Conservation (phyloP, 2,888 invertebrate species). For the Drosophila picticornis region DNA sequence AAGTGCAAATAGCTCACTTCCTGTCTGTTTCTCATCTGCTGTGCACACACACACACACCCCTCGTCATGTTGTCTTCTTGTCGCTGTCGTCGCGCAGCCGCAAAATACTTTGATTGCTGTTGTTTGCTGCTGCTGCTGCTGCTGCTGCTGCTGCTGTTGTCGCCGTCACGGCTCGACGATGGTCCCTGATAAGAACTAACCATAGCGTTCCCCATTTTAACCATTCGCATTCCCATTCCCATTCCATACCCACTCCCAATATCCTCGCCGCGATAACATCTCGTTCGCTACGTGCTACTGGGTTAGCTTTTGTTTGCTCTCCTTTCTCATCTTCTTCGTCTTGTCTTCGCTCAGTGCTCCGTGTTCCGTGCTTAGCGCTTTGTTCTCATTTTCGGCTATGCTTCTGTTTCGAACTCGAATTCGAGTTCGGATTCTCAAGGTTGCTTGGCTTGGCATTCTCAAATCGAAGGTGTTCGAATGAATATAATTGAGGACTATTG, state of each 20-base stretch:
- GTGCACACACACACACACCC: neutral
- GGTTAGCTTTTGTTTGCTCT: conserved; percentile 56
- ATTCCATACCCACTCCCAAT: conserved; percentile 35
- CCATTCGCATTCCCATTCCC: conserved; percentile 9
- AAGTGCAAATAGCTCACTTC: conserved; percentile 81
- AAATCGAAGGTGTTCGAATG: neutral
- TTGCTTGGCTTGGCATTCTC: neutral
- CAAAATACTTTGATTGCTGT: conserved; percentile 56
- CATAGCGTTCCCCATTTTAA: conserved; percentile 27
- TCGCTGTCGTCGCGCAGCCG: conserved; percentile 56
- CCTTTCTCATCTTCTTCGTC: conserved; percentile 2
- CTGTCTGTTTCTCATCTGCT: conserved; percentile 52
- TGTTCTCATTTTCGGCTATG: neutral
- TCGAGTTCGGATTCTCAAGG: conserved; percentile 11
- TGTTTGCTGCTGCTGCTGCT: conserved; percentile 26
- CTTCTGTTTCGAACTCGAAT: neutral
- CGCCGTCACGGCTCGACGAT: conserved; percentile 75
- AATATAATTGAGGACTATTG: neutral
- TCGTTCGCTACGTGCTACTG: conserved; percentile 64
- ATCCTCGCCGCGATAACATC: conserved; percentile 63
- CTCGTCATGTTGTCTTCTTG: conserved; percentile 8
- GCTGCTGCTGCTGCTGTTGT: conserved; percentile 42
- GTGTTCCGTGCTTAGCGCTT: neutral
- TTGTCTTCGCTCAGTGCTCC: neutral
- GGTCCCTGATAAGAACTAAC: conserved; percentile 62